Evolutionary conservation across 2,888 invertebrate species (phyloP).

Genomic region (Heteromyza rotundicornis): DNA sequence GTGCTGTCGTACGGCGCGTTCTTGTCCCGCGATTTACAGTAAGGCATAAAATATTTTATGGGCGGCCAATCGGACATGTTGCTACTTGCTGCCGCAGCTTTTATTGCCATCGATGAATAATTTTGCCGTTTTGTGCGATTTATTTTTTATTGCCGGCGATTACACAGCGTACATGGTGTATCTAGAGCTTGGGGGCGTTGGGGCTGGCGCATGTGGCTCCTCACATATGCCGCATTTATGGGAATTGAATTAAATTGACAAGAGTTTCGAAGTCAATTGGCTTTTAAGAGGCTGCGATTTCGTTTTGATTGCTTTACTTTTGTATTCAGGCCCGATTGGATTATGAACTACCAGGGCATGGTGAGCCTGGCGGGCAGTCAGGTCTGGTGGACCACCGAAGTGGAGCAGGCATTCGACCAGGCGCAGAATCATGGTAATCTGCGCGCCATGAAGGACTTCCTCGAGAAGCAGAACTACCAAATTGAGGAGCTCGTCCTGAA

Average conservation of each 20-base stretch:
- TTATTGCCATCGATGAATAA: conserved; percentile 56
- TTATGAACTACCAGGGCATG: conserved; percentile 89
- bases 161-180: conserved; percentile 24
- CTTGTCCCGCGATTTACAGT: not conserved
- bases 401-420: conserved; percentile 84
- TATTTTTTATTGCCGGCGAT: conserved; percentile 48
- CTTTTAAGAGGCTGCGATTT: conserved; percentile 16
- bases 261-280: conserved; percentile 27
- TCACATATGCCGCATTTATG: conserved; percentile 47
- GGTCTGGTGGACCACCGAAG: conserved; percentile 96
- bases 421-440: conserved; percentile 73
- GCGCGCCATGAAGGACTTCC: conserved; percentile 88
- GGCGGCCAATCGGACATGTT: conserved; percentile 23
- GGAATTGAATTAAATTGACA: conserved; percentile 55
- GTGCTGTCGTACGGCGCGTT: not conserved
- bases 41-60: conserved; percentile 11
- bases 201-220: not conserved
- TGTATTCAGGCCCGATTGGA: conserved; percentile 78
- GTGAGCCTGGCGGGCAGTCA: conserved; percentile 83
- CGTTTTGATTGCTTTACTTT: no score
- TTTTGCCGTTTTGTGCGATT: conserved; percentile 57
- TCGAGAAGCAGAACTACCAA: conserved; percentile 77
- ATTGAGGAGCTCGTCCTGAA: conserved; percentile 83
- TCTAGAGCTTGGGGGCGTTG: conserved; percentile 24
- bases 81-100: conserved; percentile 31